A percentile compares a stretch with the other conserved stretches of the same genome.
phyloP scores from a whole-genome alignment of 92 coral and sea anemone genomes.

The Phenganax subtilis region DNA sequence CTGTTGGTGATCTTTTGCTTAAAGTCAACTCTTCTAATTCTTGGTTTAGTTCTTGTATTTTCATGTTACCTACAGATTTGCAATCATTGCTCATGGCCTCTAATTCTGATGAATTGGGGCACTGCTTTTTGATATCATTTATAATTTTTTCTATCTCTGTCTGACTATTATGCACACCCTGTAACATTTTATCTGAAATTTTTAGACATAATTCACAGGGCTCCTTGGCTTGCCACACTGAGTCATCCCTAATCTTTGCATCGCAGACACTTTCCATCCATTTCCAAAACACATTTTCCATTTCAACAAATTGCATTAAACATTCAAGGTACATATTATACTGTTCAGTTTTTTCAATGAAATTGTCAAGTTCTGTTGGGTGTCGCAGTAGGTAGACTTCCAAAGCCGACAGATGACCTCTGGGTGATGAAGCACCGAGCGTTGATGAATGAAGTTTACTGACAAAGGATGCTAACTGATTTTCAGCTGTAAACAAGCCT shows the following conservation, averaged over 20 bases:
- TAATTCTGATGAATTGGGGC: not conserved
- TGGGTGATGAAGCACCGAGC: slow-evolving; percentile 23
- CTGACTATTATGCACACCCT: not conserved
- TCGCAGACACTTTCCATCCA: slow-evolving; percentile 88
- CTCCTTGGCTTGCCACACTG: not conserved
- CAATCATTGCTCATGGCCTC: not conserved
- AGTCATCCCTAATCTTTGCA: slow-evolving; percentile 22
- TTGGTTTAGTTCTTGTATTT: slow-evolving; percentile 1
- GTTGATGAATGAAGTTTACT: slow-evolving; percentile 65
- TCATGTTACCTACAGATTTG: not conserved
- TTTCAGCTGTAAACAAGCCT: slow-evolving; percentile 57
- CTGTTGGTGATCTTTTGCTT: not conserved
- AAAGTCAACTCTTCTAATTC: not conserved
- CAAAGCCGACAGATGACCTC: slow-evolving; percentile 64
- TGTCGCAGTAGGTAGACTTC: slow-evolving; percentile 74
- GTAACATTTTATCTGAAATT: not conserved
- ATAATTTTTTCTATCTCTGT: not conserved
- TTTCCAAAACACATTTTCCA: slow-evolving; percentile 73
- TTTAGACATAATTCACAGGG: slow-evolving; percentile 6
- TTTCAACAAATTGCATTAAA: slow-evolving; percentile 53
- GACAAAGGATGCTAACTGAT: slow-evolving; percentile 51
- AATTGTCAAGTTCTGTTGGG: slow-evolving; percentile 50
- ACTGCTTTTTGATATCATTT: not conserved
- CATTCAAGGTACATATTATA: slow-evolving; percentile 56
- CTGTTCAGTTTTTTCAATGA: slow-evolving; percentile 53